These are phyloP conservation scores for Barnardius zonarius DNA, from an alignment of 2,113 vertebrate species.

Conservation along the genomic window DNA sequence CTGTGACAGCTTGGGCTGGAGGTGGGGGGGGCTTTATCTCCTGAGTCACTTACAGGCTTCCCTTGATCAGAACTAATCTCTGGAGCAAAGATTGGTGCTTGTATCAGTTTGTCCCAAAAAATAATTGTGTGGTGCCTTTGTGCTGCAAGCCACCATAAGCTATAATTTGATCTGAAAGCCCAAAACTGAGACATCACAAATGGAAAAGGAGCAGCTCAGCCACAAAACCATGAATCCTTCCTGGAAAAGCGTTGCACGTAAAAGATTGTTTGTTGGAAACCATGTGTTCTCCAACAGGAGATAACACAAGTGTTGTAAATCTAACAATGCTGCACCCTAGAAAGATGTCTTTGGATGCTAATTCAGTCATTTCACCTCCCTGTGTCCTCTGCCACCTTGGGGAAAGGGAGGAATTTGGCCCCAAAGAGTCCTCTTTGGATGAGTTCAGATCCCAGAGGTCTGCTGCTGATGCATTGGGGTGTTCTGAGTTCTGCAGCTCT, in stretches of 20 bases:
- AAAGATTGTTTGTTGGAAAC: background rate
- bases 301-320: background rate
- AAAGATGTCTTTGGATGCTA: background rate
- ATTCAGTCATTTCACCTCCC: background rate
- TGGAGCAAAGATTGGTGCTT: conserved; percentile 55
- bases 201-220: conserved; percentile 1
- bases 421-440: background rate
- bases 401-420: background rate
- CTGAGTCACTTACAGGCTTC: conserved; percentile 34
- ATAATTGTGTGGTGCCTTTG: conserved; percentile 13
- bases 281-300: background rate
- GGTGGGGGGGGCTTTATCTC: background rate
- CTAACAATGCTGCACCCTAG: background rate
- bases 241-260: background rate
- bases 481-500: background rate
- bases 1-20: background rate
- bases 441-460: background rate
- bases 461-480: background rate
- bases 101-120: conserved; percentile 47
- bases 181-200: background rate
- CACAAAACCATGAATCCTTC: background rate
- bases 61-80: conserved; percentile 51
- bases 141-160: background rate
- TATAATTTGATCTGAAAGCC: background rate
- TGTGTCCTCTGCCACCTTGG: background rate